These are phyloP conservation scores for Pipistrellus kuhlii DNA, from an alignment of 2,797 vertebrate species.

Conservation along the genomic window DNA sequence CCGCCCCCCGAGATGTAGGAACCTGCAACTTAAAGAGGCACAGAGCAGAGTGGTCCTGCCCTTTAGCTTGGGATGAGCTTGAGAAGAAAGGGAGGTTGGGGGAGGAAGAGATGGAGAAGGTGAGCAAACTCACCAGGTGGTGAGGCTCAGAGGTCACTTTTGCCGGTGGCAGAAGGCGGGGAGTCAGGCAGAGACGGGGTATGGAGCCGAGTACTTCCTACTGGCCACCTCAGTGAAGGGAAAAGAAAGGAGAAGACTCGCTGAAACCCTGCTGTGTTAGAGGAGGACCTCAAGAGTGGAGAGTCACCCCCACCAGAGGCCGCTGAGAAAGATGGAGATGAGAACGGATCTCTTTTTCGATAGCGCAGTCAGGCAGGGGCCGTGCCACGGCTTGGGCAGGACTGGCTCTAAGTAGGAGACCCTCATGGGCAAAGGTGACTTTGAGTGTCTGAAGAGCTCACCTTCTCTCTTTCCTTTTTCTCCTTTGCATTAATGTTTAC, in stretches of 20 bases:
- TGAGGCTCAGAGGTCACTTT: background rate
- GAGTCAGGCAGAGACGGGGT: background rate
- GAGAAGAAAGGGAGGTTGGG: background rate
- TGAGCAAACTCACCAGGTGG: background rate
- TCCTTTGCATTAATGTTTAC: background rate
- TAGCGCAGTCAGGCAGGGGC: background rate
- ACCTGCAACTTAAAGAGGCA: background rate
- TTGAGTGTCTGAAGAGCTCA: background rate
- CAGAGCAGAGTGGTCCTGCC: background rate
- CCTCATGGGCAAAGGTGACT: background rate
- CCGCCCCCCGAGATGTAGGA: background rate
- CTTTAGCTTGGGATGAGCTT: background rate
- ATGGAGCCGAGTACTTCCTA: background rate
- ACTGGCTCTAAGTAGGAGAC: background rate
- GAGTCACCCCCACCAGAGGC: background rate
- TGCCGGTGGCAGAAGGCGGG: background rate
- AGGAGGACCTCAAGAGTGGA: background rate
- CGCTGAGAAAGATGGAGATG: background rate
- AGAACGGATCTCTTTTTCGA: background rate
- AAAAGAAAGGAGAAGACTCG: background rate
- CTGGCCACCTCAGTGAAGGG: background rate
- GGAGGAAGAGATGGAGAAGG: background rate
- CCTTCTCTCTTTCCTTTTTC: background rate
- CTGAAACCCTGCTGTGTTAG: background rate
- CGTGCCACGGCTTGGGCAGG: background rate